Base-by-base conservation (phyloP, 2,113 vertebrate genomes). In the Megaceryle torquata region DNA sequence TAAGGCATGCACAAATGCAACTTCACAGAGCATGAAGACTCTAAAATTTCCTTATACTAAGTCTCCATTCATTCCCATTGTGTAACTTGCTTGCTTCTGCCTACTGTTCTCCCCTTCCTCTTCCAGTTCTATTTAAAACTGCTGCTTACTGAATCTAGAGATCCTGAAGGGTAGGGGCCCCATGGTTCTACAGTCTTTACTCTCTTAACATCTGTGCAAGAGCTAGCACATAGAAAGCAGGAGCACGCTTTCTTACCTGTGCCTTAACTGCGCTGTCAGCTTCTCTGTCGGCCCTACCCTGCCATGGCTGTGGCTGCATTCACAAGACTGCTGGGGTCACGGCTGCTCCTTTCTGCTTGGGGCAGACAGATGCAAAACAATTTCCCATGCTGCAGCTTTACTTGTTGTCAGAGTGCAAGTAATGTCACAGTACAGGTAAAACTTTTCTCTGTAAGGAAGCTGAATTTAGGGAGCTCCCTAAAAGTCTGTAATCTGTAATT, bases 401-500 rank as follows among this genome's bases (percentile, higher is more conserved):
- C 18, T 12, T 46, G 26, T 20, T 17, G 15, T 7, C 46, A 43
- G 48, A 31, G 51, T 29, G 7, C 48, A 22, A 7, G 26, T 41
- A 6, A 13, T 14, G 20, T 18, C 44, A 64, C 53, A 13, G 19
- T 7, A 33, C 1, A 5, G 44, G 21, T 35, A 26, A 37, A 50
- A 18, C 69, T 25, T 15, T 1, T 2, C 35, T 18, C 50, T 37
- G 29, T 3, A 26, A n/a, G 50, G 74, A 63, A 48, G 31, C 10
- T 74, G 51, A 85, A 46, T 94, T 82, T 6, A 12, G 44, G 83
- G 51, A 80, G 67, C 53, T 67, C 35, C 53, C 53, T 82, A 33
- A 87, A 88, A 89, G 70, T 48, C 81, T 95, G 69, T 53, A 92
- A 75, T 86, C 68, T 84, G 77, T 83, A 92, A 81, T 84, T 5